Evolutionary conservation across 2,797 vertebrate genomes (phyloP), one percentile per base, ranked within the genome.

Genomic region (Peromyscus nudipes): DNA sequence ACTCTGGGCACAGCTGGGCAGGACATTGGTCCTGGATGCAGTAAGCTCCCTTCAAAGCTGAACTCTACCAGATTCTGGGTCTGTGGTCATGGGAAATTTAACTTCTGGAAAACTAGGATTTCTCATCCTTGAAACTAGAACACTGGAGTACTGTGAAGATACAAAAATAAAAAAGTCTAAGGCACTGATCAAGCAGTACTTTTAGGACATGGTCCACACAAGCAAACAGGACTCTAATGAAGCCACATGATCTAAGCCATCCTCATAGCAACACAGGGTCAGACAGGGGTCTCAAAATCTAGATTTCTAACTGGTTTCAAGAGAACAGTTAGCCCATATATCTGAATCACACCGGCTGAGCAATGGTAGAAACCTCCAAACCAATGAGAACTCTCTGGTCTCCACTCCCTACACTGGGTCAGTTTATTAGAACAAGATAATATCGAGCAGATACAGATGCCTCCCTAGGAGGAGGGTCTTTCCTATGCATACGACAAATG

Each of bases 1-100:
- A 11, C 60, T 12, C 14, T 6, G 6, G 0, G 0, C 0, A 0
- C 11, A 49, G 55, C 10, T 0, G 0, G 4, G 27, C 46, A 27
- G 13, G 57, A 27, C 29, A 5, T 1, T 8, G 65, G 43, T 40
- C 13, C 21, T 11, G 25, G 4, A 27, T n/a, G 34, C 9, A 12
- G 4, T 0, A 4, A 40, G 23, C 25, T 91, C 17, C 10, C 4
- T 62, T 65, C 29, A 13, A 19, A 92, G 52, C 37, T 17, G 0
- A 11, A 10, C 0, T 34, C 79, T 17, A 21, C 75, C 25, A 7
- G 0, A 29, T 46, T 27, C 60, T 82, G 67, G 23, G 31, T 37
- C 6, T 2, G 10, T 23, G 79, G 71, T 27, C 57, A 80, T 62
- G 10, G 73, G 71, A 23, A 88, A 79, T 46, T 27, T 40, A 13